phyloP scores from a whole-genome alignment of 2,888 invertebrate species.

The Holacanthella duospinosa region DNA sequence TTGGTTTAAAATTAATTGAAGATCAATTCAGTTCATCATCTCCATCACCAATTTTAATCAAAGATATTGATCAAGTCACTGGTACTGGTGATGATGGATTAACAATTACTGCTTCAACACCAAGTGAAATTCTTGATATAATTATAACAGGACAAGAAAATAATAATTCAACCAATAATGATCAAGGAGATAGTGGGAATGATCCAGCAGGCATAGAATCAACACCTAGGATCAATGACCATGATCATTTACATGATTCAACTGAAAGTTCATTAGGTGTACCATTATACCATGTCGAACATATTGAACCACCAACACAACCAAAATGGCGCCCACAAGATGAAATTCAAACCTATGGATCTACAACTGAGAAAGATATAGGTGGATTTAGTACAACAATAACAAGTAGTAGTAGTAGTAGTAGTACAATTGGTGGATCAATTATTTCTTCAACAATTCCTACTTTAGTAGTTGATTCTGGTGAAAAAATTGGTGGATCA shows the following conservation, averaged over 20 bases:
- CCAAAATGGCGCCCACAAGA: conserved; percentile 37
- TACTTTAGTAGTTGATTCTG: conserved; percentile 12
- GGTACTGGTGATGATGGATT: background rate
- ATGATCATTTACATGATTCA: background rate
- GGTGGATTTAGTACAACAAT: background rate
- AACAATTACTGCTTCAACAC: background rate
- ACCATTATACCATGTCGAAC: conserved; percentile 36
- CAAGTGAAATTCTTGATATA: background rate
- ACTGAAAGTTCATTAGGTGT: conserved; percentile 33
- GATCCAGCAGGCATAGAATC: too few relatives aligned
- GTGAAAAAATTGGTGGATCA: conserved; percentile 8
- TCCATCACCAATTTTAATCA: conserved; percentile 21
- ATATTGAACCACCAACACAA: conserved; percentile 33
- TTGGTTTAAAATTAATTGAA: conserved; percentile 3
- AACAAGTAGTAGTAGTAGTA: background rate
- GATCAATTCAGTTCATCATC: conserved; percentile 15
- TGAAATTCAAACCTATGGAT: conserved; percentile 11
- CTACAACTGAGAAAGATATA: background rate
- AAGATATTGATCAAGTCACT: background rate
- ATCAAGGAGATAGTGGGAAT: background rate
- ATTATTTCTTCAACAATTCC: conserved; percentile 14
- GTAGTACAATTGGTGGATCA: conserved; percentile 5
- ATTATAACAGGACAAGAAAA: background rate
- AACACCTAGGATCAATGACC: too few relatives aligned
- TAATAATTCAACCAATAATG: background rate